Evolutionary conservation across 2,888 invertebrate genomes (phyloP), one percentile per base, ranked within the genome.

Genomic region (Harpagoxenus sublaevis): DNA sequence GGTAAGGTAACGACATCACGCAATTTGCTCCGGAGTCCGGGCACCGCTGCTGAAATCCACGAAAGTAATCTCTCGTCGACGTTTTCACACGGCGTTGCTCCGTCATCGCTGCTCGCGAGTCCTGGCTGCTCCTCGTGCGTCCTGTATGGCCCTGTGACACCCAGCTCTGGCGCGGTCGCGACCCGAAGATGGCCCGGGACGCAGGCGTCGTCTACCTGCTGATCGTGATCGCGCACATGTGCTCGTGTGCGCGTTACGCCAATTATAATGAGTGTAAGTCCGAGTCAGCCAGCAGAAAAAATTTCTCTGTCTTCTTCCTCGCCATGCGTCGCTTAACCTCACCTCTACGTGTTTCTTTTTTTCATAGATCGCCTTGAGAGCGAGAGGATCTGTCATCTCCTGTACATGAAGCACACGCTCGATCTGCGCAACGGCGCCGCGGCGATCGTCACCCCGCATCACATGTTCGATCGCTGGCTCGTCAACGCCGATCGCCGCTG

Each of bases 301-400:
- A 55, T 55, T 55, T 23, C 57, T 57, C 28, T 63, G 3, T 39
- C 23, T n/a, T 78, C 23, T 42, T 42, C 42, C 2, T 68, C 31
- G 45, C 12, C 28, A 31, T 12, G 57, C 15, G 12, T 57, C 12
- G n/a, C 55, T n/a, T 84, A 71, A 84, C 73, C 70, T 78, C 71
- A 77, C 78, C 55, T 84, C 87, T n/a, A 62, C 9, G 4, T 42
- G 18, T 6, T 51, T 0, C 23, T 23, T 55, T 1, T 53, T 53
- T 23, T 23, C 3, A 8, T 8, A 94, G 94, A 91, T 87, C 74
- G 79, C 28, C 74, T 94, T 84, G 90, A 90, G 5, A 83, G 84
- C 9, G 87, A 89, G 0, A 77, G 57, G 31, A 87, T 94, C 74
- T 94, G 94, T 48, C 84, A 92, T 77, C 84, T 87, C 0, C 51